Base-by-base conservation (phyloP, 2,113 vertebrate genomes). In the Dolichallabes microphthalmus region DNA sequence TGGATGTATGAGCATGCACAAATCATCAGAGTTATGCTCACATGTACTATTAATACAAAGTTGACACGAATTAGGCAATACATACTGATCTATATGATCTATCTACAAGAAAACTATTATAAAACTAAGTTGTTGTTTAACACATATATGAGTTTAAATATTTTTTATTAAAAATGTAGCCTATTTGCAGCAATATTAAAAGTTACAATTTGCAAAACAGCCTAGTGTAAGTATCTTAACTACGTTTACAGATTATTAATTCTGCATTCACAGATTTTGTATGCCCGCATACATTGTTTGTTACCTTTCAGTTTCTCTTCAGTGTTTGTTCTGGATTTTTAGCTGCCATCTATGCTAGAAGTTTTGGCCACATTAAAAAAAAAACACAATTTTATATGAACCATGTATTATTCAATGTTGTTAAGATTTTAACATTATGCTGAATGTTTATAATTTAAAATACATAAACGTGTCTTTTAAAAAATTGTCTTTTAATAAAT, bases 1-100 rank as follows among this genome's bases (percentile, higher is more conserved):
- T 69, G 88, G 79, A 83, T 76, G 86, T 61, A 85, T 78, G 58
- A 77, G 89, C 76, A 27, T 74, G 63, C 64, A 85, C 58, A 71
- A 77, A 66, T 77, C 50, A 81, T 80, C 66, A 61, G 45, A 66
- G 32, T 82, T 13, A 19, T 19, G 35, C 63, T 68, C 61, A 85
- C 66, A 81, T 14, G 55, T 39, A 53, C 25, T 13, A 75, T 15
- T 8, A 2, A 8, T 39, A 45, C 4, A 60, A 35, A 71, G 39
- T 30, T 27, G 61, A 8, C n/a, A 71, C 17, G 69, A 2, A 69
- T 64, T 64, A 27, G 10, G 22, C 17, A 22, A 22, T 45, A 45
- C 10, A 25, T 73, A n/a, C 19, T 50, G 22, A 74, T 9, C 27
- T 76, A 76, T 53, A 6, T 76, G 50, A 76, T 76, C 39, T 50